Percentiles rank a stretch among this genome's conserved stretches.
These are phyloP conservation scores for Pseudochirops corinnae DNA, from an alignment of 2,797 vertebrate species.

Conservation along the genomic window DNA sequence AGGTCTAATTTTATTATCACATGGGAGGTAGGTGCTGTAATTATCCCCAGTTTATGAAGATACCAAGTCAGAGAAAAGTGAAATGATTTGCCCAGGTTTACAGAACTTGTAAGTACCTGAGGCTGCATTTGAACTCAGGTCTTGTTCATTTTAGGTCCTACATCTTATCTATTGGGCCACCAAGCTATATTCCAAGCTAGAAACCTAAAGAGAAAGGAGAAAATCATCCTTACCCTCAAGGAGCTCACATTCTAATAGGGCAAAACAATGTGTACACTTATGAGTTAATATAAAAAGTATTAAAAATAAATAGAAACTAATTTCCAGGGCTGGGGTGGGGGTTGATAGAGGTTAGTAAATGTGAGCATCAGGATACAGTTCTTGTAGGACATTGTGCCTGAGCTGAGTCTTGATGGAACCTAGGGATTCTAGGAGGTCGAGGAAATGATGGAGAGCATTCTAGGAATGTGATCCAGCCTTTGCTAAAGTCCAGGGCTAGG, in stretches of 20 bases:
- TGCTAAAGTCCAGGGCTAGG: neutral
- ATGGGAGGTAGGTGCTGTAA: neutral
- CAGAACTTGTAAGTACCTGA: neutral
- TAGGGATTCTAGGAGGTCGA: neutral
- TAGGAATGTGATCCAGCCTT: neutral
- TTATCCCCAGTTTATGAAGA: neutral
- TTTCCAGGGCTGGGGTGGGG: neutral
- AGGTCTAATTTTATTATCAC: neutral
- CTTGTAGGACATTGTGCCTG: neutral
- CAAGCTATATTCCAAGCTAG: neutral
- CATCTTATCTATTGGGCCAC: neutral
- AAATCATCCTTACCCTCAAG: neutral
- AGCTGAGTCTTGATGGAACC: neutral
- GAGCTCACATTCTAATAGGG: neutral
- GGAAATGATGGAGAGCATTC: neutral
- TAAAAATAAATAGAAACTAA: neutral
- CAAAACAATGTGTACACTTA: neutral
- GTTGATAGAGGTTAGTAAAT: neutral
- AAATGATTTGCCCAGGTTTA: neutral
- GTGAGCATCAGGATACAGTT: neutral
- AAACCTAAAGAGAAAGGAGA: neutral
- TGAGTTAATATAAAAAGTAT: neutral
- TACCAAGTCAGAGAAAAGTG: neutral
- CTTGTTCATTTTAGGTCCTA: neutral
- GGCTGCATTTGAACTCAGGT: neutral